Conservation (phyloP, 2,888 invertebrate species). For the Oithona nana region DNA sequence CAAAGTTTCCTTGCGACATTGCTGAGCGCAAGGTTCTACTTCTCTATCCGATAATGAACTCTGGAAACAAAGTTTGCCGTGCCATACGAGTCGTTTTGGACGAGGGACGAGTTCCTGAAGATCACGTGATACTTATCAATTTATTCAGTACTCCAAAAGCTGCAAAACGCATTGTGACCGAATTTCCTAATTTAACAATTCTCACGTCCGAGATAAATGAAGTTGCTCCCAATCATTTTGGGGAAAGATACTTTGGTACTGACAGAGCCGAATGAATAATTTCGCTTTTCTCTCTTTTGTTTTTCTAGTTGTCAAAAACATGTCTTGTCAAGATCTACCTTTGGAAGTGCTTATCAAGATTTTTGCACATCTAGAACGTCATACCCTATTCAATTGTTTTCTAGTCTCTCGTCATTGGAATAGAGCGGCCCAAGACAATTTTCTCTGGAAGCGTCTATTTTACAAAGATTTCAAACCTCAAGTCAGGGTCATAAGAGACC, state of each 20-base stretch:
- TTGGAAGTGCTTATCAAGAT: too few relatives aligned
- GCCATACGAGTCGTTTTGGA: slow-evolving; percentile 7
- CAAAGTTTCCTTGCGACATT: slow-evolving; percentile 32
- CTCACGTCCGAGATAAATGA: slow-evolving; percentile 86
- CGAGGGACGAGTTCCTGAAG: slow-evolving; percentile 26
- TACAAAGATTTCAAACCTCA: neutral
- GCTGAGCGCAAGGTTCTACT: slow-evolving; percentile 44
- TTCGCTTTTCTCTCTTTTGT: neutral
- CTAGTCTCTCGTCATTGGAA: neutral
- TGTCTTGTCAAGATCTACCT: too few relatives aligned
- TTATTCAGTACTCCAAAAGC: slow-evolving; percentile 88
- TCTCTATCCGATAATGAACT: slow-evolving; percentile 97
- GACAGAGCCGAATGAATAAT: slow-evolving; percentile 38
- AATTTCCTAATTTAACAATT: slow-evolving; percentile 78
- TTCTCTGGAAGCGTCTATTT: neutral
- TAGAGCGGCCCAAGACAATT: neutral
- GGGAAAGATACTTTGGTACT: slow-evolving; percentile 95
- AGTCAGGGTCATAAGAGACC: neutral
- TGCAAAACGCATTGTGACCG: slow-evolving; percentile 57
- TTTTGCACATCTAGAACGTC: neutral
- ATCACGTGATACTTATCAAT: slow-evolving; percentile 87
- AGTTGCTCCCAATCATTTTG: slow-evolving; percentile 92
- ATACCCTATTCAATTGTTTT: neutral
- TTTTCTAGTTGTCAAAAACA: neutral
- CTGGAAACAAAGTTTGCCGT: slow-evolving; percentile 68